Base-by-base conservation (phyloP, 1,140 invertebrate genomes). In the Oedothorax gibbosus region DNA sequence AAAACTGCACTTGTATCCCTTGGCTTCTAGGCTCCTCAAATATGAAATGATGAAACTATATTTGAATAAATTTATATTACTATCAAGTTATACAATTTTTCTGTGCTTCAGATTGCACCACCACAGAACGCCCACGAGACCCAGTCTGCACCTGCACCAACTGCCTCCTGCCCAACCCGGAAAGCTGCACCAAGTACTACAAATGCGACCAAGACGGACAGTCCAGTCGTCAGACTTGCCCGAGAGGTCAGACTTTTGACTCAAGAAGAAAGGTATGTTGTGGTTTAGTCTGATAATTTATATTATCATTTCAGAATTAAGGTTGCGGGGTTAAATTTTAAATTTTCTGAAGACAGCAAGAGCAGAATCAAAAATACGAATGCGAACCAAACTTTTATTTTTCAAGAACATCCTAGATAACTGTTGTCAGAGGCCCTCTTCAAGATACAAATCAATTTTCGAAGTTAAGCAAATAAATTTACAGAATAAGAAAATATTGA, bases 181-280 rank as follows among this genome's bases (percentile, higher is more conserved):
- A 65, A 10, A 66, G 54, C 50, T 85, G 84, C 14, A 71, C 60
- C 3, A 66, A 66, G n/a, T 79, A 71, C 53, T 68, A n/a, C 21
- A 49, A 66, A 7, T 86, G 85, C 69, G 21, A 35, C 35, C 12
- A 75, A n/a, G 21, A 81, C 14, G 64, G 77, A 10, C 51, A 56
- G 1, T 62, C 69, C 66, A 14, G 57, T 18, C n/a, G 68, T 68
- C 12, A 15, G 51, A 14, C 75, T 11, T 94, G 93, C 84, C 91
- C 91, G 4, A 71, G 84, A 6, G 91, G 90, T 1, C 88, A 93
- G 0, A 90, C 91, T 62, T 93, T 93, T 88, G 92, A 93, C 87
- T 85, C 90, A 6, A 56, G 18, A 62, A 1, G 57, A 62, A 15
- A 15, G 57, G 57, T 62, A 6, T 1, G 35, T 35, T 35, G 1